phyloP scores from a whole-genome alignment of 2,113 vertebrate genomes.

The Gnathonemus longibarbis region DNA sequence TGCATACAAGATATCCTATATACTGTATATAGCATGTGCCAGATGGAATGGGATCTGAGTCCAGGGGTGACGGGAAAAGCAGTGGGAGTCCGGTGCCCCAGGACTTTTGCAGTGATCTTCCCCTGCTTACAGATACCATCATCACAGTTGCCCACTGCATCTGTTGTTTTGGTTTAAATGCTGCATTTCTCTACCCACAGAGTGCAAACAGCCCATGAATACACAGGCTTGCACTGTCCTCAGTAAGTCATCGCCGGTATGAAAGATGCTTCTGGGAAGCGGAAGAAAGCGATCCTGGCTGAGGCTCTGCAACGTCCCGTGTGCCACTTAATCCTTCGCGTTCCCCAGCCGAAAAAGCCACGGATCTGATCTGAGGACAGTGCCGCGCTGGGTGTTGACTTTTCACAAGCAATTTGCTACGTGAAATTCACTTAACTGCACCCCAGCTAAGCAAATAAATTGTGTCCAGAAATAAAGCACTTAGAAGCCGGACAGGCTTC shows the following conservation, averaged over 20 bases:
- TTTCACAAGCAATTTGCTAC: conserved; percentile 29
- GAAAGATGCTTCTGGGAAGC: background rate
- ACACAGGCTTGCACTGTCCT: background rate
- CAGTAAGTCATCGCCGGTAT: background rate
- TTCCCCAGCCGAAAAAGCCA: background rate
- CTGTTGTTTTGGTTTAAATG: background rate
- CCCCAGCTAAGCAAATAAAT: conserved; percentile 29
- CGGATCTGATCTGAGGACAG: background rate
- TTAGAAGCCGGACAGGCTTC: conserved; percentile 18
- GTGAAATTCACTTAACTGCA: conserved; percentile 18
- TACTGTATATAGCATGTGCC: background rate
- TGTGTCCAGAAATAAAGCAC: conserved; percentile 21
- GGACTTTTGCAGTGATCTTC: background rate
- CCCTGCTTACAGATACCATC: background rate
- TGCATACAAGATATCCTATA: background rate
- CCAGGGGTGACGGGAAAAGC: background rate
- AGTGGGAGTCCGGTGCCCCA: background rate
- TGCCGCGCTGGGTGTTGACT: conserved; percentile 16
- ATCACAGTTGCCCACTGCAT: background rate
- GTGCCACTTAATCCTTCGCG: background rate
- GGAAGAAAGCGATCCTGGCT: background rate
- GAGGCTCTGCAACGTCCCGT: background rate
- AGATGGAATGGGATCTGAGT: background rate
- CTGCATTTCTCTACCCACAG: background rate
- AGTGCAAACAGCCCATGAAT: background rate